Evolutionary conservation across 2,797 vertebrate species (phyloP), one percentile per base, ranked within the genome.

Genomic region (Anomalospiza imberbis): DNA sequence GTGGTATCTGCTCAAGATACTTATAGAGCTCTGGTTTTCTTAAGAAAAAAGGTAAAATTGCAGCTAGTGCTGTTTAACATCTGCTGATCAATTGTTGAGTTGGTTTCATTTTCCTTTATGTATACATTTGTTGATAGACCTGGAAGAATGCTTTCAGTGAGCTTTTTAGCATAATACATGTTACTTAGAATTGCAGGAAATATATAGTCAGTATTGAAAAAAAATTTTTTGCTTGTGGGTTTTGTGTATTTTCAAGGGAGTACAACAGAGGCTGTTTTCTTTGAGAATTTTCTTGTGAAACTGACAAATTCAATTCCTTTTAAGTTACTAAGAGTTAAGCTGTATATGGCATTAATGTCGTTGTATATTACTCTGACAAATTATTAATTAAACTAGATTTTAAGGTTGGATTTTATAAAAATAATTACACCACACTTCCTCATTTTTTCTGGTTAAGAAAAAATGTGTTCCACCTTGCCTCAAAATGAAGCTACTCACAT

Each of bases 171-270:
- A 12, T 62, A 63, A 55, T 42, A 25, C 2, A 4, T 15, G 13
- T 48, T 67, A 31, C 14, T 53, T 63, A 63, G 14, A 54, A 29
- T 58, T 91, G 34, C 40, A 50, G 63, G n/a, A 71, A 68, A 81
- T 34, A 36, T 22, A 29, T 6, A 53, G 11, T 54, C n/a, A 54
- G 3, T 65, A 16, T 45, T 89, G 12, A 5, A 31, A 32, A 54
- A 40, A 17, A 1, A 0, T 5, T 2, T 22, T 25, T 42, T 75
- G 14, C 18, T 50, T 62, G 12, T 60, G 25, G 5, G 1, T 58
- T 75, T 84, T 61, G 26, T 1, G 0, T n/a, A 5, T 78, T 78
- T 84, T 92, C 26, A 75, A 47, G 29, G 36, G 38, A 82, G 19
- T 25, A 13, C 12, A 48, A 12, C 6, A 67, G 47, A 40, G 15